Evolutionary conservation across 2,888 invertebrate genomes (phyloP), one percentile per base, ranked within the genome.

Genomic region (Cephalotes varians): DNA sequence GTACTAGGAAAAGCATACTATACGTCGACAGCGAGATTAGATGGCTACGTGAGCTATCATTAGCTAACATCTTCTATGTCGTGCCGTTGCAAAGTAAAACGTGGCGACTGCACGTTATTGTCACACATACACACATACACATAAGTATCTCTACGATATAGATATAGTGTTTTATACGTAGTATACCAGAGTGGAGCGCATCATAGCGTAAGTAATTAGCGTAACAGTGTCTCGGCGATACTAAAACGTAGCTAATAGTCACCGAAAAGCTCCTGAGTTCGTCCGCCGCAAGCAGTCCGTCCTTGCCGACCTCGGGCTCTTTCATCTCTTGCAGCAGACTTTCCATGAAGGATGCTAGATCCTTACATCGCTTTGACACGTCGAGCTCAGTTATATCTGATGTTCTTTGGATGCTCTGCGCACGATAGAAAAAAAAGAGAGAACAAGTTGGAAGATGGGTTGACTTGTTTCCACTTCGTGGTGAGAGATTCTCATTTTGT

Each of bases 281-380:
- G 84, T 97, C 96, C 86, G 97, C 96, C 69, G 96, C 95, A 1
- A 96, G 95, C 73, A 96, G 93, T 65, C 96, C 96, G 72, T 97
- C 93, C 86, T 96, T 96, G 44, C 95, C 94, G 0, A 95, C 94
- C 79, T 96, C 96, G 1, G 95, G 93, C 88, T 96, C 96, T 0
- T 96, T 95, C 18, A 96, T 95, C 88, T 97, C 97, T 83, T 97
- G 96, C 94, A 97, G 96, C 1, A 98, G 94, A 44, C 95, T 96
- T 93, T 98, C 97, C 96, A 98, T 97, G 91, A 97, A 97, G 12
- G 96, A 95, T 0, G 97, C 96, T 34, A 98, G 94, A 84, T 97
- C 96, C 92, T 97, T 97, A 91, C 97, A 97, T 15, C 97, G 96
- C 87, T 96, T 96, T 15, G 96, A 96, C 86, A 96, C 96, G 89